Evolutionary conservation across 2,888 invertebrate species (phyloP).

Genomic region (Anthophora plumipes): DNA sequence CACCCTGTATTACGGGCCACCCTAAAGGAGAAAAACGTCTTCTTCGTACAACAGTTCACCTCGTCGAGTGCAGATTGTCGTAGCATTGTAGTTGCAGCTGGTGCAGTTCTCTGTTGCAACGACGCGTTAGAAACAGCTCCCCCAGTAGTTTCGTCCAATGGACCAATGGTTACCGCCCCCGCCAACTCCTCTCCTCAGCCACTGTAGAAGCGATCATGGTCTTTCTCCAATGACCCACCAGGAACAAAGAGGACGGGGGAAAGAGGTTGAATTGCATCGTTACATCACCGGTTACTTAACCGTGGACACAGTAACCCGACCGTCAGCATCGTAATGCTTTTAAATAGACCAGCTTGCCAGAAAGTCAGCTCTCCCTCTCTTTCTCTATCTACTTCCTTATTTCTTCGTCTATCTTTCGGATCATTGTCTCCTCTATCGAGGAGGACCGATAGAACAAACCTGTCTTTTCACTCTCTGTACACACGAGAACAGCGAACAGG

Average conservation of each 20-base stretch:
- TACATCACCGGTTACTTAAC: constrained; percentile 74
- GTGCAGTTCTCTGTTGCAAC: constrained; percentile 21
- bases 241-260: constrained; percentile 48
- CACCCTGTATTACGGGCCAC: too few species aligned
- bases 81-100: constrained; percentile 63
- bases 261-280: constrained; percentile 68
- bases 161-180: constrained; percentile 16
- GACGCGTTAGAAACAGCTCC: constrained; percentile 60
- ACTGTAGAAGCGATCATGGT: constrained; percentile 22
- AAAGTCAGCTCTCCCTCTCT: constrained; percentile 24
- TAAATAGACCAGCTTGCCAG: constrained; percentile 66
- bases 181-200: neutral
- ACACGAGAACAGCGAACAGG: neutral
- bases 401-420: neutral
- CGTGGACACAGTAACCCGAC: constrained; percentile 61
- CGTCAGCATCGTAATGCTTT: constrained; percentile 65
- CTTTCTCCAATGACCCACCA: constrained; percentile 43
- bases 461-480: neutral
- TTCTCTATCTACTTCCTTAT: neutral
- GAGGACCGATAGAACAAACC: neutral
- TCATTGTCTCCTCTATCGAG: constrained; percentile 24
- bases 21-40: constrained; percentile 2
- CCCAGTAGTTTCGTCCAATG: constrained; percentile 62
- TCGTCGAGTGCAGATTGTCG: constrained; percentile 58
- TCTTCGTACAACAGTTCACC: constrained; percentile 50